Base-by-base conservation (phyloP, 2,797 vertebrate genomes). In the Pseudomugil gertrudae region DNA sequence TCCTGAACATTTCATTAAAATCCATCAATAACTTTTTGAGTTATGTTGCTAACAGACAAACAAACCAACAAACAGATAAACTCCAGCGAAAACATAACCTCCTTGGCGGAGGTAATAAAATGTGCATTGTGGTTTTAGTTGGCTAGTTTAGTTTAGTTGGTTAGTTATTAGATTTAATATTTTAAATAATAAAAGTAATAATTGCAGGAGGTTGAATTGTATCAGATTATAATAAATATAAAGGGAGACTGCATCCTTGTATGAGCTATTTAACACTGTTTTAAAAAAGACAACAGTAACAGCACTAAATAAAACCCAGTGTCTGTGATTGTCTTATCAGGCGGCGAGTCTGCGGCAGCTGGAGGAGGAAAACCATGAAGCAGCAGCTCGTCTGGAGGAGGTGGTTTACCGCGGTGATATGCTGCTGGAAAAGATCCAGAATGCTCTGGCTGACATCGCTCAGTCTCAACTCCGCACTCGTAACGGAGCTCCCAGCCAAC, bases 361-460 rank as follows among this genome's bases (percentile, higher is more conserved):
- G 57, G 97, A 99, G 72, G 97, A 98, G 86, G 98, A 99, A 91
- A 99, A 99, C 78, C 96, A 98, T 0, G 96, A 97, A 1, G 97
- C 97, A 0, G 97, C 97, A 0, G 92, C 94, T 0, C 96, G 96
- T 5, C 93, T 99, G 66, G 97, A 97, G 77, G 96, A 98, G 60
- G 96, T 98, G 3, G 97, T 99, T 57, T 95, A 92, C 77, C 94
- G 96, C 0, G 98, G 98, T 4, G 96, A 98, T 47, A 76, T 96
- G 92, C 93, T 99, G 66, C 92, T 99, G 83, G 97, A 99, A 72
- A 98, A 98, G 93, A 98, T 99, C 53, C 98, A 99, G 85, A 96
- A 95, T 0, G 98, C 98, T 0, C 87, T 99, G 70, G 97, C 97
- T 0, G 97, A 99, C 63, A 99, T 99, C 0, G 98, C 97, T 0